These are phyloP conservation scores for Pollenia labialis DNA, from an alignment of 2,888 invertebrate genomes.

Conservation along the genomic window DNA sequence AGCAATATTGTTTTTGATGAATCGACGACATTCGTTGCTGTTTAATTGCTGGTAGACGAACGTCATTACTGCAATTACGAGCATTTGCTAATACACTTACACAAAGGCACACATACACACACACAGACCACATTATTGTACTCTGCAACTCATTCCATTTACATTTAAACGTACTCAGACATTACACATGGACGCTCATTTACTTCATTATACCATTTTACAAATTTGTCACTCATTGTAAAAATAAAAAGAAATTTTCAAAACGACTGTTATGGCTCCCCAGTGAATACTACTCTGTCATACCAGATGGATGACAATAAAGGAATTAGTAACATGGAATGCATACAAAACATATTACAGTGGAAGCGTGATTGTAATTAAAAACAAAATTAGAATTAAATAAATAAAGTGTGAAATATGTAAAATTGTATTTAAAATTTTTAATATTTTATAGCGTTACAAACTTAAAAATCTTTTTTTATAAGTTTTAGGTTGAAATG, in stretches of 20 bases:
- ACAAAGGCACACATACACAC: not conserved
- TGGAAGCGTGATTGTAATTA: not conserved
- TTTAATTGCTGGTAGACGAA: slow-evolving; percentile 50
- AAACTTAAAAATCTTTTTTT: no score
- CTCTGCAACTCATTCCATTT: not conserved
- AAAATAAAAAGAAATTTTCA: slow-evolving; percentile 65
- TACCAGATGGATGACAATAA: slow-evolving; percentile 24
- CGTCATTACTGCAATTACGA: slow-evolving; percentile 11
- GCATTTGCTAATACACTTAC: slow-evolving; percentile 42
- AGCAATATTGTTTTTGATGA: slow-evolving; percentile 46
- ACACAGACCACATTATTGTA: not conserved
- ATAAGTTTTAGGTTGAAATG: no score
- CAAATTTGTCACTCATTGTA: slow-evolving; percentile 65
- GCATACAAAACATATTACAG: slow-evolving; percentile 42
- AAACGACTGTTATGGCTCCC: slow-evolving; percentile 70
- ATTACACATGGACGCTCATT: slow-evolving; percentile 47
- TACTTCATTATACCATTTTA: slow-evolving; percentile 62
- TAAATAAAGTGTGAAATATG: not conserved
- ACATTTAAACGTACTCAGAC: not conserved
- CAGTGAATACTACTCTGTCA: slow-evolving; percentile 34
- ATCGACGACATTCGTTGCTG: slow-evolving; percentile 25
- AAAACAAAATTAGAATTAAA: not conserved
- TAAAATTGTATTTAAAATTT: no score
- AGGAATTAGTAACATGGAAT: slow-evolving; percentile 7
- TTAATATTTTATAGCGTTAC: no score